Evolutionary conservation across 1,140 invertebrate species (phyloP).

Genomic region (Eumaeus atala): DNA sequence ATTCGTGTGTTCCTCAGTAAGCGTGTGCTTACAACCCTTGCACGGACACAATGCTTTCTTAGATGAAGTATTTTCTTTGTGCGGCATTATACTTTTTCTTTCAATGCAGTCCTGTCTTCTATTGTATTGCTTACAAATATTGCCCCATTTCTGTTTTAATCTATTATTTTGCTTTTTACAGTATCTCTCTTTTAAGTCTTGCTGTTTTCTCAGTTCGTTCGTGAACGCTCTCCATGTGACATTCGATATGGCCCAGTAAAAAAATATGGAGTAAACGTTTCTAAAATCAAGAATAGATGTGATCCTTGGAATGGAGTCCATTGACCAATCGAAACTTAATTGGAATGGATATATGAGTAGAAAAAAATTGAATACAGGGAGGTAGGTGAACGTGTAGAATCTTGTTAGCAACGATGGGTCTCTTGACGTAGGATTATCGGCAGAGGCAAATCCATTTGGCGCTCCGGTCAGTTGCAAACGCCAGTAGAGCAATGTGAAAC

Average conservation of each 20-base stretch:
- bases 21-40: constrained; percentile 70
- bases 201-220: constrained; percentile 49
- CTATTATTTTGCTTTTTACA: constrained; percentile 56
- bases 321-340: constrained; percentile 96
- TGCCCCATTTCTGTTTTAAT: constrained; percentile 57
- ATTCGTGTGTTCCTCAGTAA: constrained; percentile 73
- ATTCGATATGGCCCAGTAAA: constrained; percentile 79
- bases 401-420: constrained; percentile 81
- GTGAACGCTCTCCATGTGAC: constrained; percentile 60
- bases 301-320: constrained; percentile 92
- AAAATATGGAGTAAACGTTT: constrained; percentile 81
- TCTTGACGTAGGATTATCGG: constrained; percentile 92
- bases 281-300: constrained; percentile 82
- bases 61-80: constrained; percentile 52
- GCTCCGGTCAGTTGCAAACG: constrained; percentile 79
- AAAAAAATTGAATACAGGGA: constrained; percentile 90
- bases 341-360: constrained; percentile 87
- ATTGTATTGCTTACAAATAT: constrained; percentile 53
- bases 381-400: constrained; percentile 88
- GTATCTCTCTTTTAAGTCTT: constrained; percentile 53
- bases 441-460: constrained; percentile 87
- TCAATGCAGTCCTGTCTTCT: constrained; percentile 51
- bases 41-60: constrained; percentile 66
- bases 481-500: constrained; percentile 76
- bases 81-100: constrained; percentile 52